Percentiles rank a stretch among this genome's conserved stretches.
phyloP scores from a whole-genome alignment of 2,113 vertebrate species.

The Elachura formosa region DNA sequence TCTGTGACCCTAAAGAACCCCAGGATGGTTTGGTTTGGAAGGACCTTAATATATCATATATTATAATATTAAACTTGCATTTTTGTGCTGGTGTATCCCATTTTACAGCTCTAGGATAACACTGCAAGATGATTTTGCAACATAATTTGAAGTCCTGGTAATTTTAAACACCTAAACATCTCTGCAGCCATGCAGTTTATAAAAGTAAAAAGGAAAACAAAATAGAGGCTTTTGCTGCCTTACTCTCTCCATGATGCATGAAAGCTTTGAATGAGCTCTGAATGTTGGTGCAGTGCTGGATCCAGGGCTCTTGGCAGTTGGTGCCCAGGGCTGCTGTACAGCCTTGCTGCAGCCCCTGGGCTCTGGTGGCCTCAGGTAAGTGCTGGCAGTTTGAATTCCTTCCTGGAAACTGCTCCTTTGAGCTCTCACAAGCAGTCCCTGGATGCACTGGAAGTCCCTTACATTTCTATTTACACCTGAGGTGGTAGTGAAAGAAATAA shows the following conservation, averaged over 20 bases:
- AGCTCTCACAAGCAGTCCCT: background rate
- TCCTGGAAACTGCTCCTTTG: background rate
- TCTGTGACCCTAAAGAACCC: background rate
- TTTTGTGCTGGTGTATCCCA: background rate
- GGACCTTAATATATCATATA: background rate
- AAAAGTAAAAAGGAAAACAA: background rate
- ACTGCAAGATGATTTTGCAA: background rate
- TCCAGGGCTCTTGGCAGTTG: background rate
- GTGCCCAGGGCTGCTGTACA: background rate
- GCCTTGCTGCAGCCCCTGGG: background rate
- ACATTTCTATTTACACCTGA: rapidly evolving
- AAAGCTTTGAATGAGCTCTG: background rate
- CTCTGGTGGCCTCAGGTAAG: background rate
- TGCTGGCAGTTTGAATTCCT: background rate
- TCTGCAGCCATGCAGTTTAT: background rate
- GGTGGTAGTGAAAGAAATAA: background rate
- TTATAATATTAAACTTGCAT: background rate
- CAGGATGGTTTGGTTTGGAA: background rate
- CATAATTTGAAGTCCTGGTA: background rate
- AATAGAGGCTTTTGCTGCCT: background rate
- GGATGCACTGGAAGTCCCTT: background rate
- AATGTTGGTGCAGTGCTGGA: background rate
- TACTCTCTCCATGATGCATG: rapidly evolving
- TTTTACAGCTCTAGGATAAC: background rate
- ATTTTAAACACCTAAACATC: background rate